Conservation (phyloP, 2,797 vertebrate genomes). For the Scleropages formosus region DNA sequence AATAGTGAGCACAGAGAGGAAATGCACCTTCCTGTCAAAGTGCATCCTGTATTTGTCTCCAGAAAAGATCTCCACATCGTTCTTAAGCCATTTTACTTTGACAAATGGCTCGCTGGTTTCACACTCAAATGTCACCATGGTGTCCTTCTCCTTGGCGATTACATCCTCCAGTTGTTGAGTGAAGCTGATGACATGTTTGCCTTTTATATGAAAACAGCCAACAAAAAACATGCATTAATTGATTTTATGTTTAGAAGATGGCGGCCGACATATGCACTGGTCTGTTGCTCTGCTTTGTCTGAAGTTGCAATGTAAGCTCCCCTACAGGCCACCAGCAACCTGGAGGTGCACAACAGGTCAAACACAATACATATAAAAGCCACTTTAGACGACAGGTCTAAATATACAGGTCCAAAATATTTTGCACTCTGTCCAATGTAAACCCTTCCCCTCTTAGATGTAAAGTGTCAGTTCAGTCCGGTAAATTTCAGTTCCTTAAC, state of each 20-base stretch:
- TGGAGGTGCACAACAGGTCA: too few relatives aligned
- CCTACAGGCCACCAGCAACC: too few relatives aligned
- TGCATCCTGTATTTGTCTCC: constrained; percentile 98
- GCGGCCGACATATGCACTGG: too few relatives aligned
- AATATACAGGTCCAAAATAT: too few relatives aligned
- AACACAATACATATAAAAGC: too few relatives aligned
- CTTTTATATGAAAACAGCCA: constrained; percentile 79
- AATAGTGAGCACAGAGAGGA: constrained; percentile 86
- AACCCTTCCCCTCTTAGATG: too few relatives aligned
- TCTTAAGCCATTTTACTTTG: constrained; percentile 94
- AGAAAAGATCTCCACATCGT: constrained; percentile 78
- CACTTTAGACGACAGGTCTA: too few relatives aligned
- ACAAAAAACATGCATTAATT: constrained; percentile 31
- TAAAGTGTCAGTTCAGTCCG: too few relatives aligned
- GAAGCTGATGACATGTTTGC: constrained; percentile 81
- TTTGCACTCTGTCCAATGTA: too few relatives aligned
- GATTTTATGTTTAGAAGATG: neutral
- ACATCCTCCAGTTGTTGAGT: constrained; percentile 80
- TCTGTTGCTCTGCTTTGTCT: too few relatives aligned
- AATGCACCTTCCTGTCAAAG: constrained; percentile 94
- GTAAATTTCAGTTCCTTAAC: too few relatives aligned
- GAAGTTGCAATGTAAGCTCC: too few relatives aligned
- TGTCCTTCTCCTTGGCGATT: constrained; percentile 86
- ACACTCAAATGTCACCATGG: constrained; percentile 94
- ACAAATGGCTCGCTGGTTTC: constrained; percentile 96